Base-by-base conservation (phyloP, 2,113 vertebrate species). In the Barnardius zonarius region DNA sequence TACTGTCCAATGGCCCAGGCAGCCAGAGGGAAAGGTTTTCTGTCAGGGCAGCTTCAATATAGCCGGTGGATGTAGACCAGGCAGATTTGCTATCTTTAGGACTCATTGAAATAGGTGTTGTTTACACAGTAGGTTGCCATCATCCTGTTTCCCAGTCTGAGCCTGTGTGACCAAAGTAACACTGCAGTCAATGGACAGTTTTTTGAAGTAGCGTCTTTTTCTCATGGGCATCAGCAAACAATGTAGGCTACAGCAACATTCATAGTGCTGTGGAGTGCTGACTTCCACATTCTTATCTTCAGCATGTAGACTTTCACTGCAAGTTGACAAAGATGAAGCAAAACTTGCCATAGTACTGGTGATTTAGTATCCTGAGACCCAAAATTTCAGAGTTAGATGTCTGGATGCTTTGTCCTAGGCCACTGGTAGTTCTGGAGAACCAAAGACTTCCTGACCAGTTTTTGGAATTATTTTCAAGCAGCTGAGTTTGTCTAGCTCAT, bases 251-350 rank as follows among this genome's bases (percentile, higher is more conserved):
- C 39, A 66, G 48, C 30, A 89, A 20, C 22, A 30, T 51, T 83
- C 44, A 2, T 61, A 17, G 16, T 37, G 27, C 49, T 52, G 1
- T 28, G 33, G 24, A 23, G 11, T 0, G 31, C 55, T 57, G 55
- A n/a, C 33, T n/a, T n/a, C 55, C 55, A 57, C 5, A 3, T 3
- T 77, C 17, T 17, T 83, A 51, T 6, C 39, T 67, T 69, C 13
- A 75, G 13, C 0, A 1, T 0, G 0, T 19, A 68, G 16, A 16
- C 31, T 75, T 82, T 19, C 11, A 20, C 15, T 84, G 37, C 24
- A 74, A 33, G 22, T 28, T 81, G n/a, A 39, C 13, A 41, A 69
- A 49, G 39, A 27, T 41, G 13, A 69, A 85, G 27, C 10, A 70
- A 54, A 80, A 24, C 11, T 80, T 82, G 15, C 33, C 18, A 22